A percentile compares a stretch with the other conserved stretches of the same genome.
Conservation (phyloP, 1,140 invertebrate genomes). For the Caligus rogercresseyi region DNA sequence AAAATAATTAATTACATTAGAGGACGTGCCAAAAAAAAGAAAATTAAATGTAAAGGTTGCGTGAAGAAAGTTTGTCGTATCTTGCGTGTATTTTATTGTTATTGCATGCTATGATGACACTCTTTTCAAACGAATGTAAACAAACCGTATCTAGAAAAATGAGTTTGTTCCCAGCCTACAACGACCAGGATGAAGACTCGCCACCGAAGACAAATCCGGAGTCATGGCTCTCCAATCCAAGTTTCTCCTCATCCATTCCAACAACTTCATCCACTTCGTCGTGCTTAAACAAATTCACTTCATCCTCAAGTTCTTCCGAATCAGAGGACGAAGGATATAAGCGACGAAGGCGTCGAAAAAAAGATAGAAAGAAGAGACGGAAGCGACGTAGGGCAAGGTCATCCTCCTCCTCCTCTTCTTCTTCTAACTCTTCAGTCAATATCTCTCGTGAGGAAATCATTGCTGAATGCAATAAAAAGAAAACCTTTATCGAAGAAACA, state of each 20-base stretch:
- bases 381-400: neutral
- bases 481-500: slow-evolving; percentile 7
- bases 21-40: too few relatives aligned
- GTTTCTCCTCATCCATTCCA: neutral
- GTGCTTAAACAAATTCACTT: neutral
- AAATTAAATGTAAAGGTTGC: too few relatives aligned
- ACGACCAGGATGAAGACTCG: neutral
- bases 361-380: neutral
- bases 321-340: neutral
- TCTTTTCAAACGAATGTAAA: too few relatives aligned
- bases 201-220: neutral
- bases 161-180: slow-evolving; percentile 4
- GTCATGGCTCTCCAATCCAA: slow-evolving; percentile 1
- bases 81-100: too few relatives aligned
- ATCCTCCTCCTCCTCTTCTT: neutral
- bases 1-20: too few relatives aligned
- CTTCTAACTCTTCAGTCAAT: neutral
- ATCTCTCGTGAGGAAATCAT: neutral
- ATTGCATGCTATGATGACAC: too few relatives aligned
- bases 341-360: neutral
- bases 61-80: too few relatives aligned
- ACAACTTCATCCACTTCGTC: neutral
- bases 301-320: neutral
- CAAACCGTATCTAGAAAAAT: neutral
- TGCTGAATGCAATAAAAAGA: slow-evolving; percentile 2